Evolutionary conservation across 2,888 invertebrate genomes (phyloP).

Genomic region (Branchellion lobata): DNA sequence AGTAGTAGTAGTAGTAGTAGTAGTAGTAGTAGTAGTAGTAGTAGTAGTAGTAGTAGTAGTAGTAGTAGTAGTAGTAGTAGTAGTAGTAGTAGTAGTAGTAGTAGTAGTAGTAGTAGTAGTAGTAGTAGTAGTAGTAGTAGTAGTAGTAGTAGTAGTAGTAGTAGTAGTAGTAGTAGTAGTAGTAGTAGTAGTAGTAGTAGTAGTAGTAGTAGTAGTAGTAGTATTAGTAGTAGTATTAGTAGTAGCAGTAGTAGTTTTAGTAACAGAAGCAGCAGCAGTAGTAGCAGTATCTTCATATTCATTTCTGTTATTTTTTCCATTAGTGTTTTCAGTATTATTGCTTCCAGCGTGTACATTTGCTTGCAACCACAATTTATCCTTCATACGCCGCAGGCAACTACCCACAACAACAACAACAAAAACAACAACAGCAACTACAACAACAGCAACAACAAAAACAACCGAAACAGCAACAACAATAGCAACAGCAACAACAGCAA

Average conservation of each 20-base stretch:
- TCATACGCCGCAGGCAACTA: too few species aligned
- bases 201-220: slow-evolving; percentile 11
- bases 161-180: slow-evolving; percentile 49
- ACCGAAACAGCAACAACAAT: too few species aligned
- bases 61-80: slow-evolving; percentile 49
- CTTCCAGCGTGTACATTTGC: too few species aligned
- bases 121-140: slow-evolving; percentile 46
- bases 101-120: slow-evolving; percentile 32
- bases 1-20: slow-evolving; percentile 47
- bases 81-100: slow-evolving; percentile 46
- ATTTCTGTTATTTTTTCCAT: too few species aligned
- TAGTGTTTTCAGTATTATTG: too few species aligned
- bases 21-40: slow-evolving; percentile 49
- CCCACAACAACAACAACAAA: too few species aligned
- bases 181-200: slow-evolving; percentile 44
- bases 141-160: slow-evolving; percentile 49
- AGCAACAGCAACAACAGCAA: too few species aligned
- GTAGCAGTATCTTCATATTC: too few species aligned
- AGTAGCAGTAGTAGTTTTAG: slow-evolving; percentile 48
- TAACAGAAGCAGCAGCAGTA: slow-evolving; percentile 46
- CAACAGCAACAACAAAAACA: too few species aligned
- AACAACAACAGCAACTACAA: too few species aligned
- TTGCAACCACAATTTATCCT: too few species aligned
- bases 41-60: slow-evolving; percentile 48
- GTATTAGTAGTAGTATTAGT: slow-evolving; percentile 40